A percentile compares a stretch with the other conserved stretches of the same genome.
phyloP scores from a whole-genome alignment of 2,113 vertebrate genomes.

The Dipodomys stephensi region DNA sequence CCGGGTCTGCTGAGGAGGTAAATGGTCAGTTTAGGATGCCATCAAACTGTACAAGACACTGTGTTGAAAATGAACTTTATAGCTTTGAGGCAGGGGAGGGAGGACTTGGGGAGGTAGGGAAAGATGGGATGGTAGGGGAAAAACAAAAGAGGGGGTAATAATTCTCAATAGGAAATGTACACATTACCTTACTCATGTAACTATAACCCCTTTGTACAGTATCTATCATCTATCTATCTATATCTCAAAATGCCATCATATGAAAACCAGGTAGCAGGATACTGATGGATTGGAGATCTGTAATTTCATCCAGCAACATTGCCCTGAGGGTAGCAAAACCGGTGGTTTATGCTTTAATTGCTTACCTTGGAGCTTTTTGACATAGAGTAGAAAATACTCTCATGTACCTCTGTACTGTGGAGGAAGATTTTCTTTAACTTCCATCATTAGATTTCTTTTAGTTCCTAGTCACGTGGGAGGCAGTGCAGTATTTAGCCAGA shows the following conservation, averaged over 20 bases:
- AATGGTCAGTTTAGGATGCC: conserved; percentile 38
- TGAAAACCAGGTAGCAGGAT: conserved; percentile 10
- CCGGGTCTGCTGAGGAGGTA: conserved; percentile 3
- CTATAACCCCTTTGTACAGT: too few relatives aligned
- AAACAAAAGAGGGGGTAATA: too few relatives aligned
- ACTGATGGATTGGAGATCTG: conserved; percentile 44
- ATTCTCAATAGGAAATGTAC: too few relatives aligned
- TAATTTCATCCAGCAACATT: conserved; percentile 9
- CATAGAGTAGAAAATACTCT: conserved; percentile 58
- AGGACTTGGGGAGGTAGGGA: too few relatives aligned
- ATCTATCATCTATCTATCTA: too few relatives aligned
- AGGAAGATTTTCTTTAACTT: background rate
- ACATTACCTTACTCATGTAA: too few relatives aligned
- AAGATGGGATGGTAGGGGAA: too few relatives aligned
- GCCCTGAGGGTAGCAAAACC: background rate
- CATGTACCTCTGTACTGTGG: background rate
- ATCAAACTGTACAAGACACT: too few relatives aligned
- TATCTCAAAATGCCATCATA: background rate
- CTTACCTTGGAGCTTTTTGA: background rate
- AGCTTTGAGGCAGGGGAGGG: too few relatives aligned
- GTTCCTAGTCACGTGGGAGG: background rate
- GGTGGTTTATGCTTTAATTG: conserved; percentile 44
- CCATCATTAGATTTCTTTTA: background rate
- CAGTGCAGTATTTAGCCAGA: background rate
- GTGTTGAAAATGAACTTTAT: too few relatives aligned